phyloP scores from a whole-genome alignment of 2,888 invertebrate genomes.

The Ariolimax columbianus region DNA sequence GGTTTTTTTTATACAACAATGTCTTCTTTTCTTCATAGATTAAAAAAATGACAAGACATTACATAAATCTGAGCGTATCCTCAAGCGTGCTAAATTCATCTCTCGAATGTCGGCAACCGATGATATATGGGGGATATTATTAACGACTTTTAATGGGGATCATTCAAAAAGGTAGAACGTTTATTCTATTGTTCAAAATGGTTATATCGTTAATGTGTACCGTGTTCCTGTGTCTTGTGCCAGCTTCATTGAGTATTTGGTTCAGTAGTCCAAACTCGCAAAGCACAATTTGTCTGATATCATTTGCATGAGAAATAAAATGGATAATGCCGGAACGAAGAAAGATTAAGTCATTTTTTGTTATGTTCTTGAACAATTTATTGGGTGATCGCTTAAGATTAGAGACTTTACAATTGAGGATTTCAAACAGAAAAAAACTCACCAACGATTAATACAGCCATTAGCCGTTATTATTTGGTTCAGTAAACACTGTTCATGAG shows the following conservation, averaged over 20 bases:
- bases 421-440: background rate
- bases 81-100: too few relatives aligned
- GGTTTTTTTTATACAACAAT: too few relatives aligned
- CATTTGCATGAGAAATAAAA: background rate
- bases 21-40: too few relatives aligned
- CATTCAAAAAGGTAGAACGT: background rate
- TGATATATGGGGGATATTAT: background rate
- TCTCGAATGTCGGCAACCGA: too few relatives aligned
- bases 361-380: background rate
- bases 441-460: background rate
- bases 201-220: background rate
- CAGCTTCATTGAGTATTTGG: too few relatives aligned
- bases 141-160: background rate
- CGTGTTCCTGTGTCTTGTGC: background rate
- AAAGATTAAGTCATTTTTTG: background rate
- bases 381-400: background rate
- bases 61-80: too few relatives aligned
- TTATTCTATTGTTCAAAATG: background rate
- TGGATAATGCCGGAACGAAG: background rate
- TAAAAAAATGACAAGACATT: too few relatives aligned
- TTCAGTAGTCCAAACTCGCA: background rate
- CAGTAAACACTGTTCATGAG: background rate
- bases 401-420: background rate
- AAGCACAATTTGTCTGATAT: background rate
- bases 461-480: constrained; percentile 10